Percentiles rank a stretch among this genome's conserved stretches.
Conservation (phyloP, 2,888 invertebrate genomes). For the Rotaria magnacalcarata region DNA sequence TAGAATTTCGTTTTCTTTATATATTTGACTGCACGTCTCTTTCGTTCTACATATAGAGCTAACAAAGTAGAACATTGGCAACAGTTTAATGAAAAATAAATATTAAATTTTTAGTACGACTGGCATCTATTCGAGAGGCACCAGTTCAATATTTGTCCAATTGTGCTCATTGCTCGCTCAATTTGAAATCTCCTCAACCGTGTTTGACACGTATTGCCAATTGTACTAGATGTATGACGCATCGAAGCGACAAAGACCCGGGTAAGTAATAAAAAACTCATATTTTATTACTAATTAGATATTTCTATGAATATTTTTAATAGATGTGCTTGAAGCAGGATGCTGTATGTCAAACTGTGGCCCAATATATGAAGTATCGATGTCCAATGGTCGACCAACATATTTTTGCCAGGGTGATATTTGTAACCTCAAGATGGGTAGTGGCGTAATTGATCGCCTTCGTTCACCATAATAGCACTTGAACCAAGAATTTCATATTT, state of each 20-base stretch:
- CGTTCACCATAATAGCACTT: no score
- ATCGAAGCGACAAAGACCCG: neutral
- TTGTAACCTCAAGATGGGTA: neutral
- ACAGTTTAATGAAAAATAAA: neutral
- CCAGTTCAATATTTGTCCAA: neutral
- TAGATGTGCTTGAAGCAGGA: slow-evolving; percentile 10
- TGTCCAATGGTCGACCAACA: neutral
- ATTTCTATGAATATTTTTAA: neutral
- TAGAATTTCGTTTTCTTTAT: no score
- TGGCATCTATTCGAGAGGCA: neutral
- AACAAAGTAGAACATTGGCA: no score
- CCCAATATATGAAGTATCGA: slow-evolving; percentile 17
- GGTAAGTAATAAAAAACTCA: neutral
- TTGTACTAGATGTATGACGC: neutral
- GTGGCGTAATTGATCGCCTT: no score
- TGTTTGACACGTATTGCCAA: neutral
- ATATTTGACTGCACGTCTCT: no score
- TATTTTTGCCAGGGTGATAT: slow-evolving; percentile 27
- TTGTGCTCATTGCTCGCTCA: neutral
- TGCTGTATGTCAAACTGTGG: slow-evolving; percentile 24
- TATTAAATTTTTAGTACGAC: neutral
- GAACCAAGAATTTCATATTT: no score
- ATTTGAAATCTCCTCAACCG: neutral
- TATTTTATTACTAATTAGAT: neutral
- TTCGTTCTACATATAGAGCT: no score